These are phyloP conservation scores for Fukomys damarensis DNA, from an alignment of 2,113 vertebrate species.

Conservation along the genomic window DNA sequence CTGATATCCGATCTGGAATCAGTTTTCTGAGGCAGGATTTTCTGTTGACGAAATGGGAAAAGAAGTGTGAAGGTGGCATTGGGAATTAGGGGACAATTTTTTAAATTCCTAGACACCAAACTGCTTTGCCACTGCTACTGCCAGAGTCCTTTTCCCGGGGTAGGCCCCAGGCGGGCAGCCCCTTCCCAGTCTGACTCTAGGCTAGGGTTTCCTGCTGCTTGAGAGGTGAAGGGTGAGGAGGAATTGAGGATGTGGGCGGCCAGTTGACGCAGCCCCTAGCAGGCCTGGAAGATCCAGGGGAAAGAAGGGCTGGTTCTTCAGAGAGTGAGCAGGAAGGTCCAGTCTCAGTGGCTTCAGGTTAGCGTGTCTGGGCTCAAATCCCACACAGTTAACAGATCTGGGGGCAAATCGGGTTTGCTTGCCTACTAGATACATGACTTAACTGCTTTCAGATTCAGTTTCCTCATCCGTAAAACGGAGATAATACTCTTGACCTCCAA, in stretches of 20 bases:
- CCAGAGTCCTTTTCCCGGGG: neutral
- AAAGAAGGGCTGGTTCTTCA: neutral
- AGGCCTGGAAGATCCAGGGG: neutral
- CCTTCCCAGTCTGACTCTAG: neutral
- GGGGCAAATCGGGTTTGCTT: neutral
- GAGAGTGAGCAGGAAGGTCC: neutral
- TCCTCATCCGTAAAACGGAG: constrained; percentile 11
- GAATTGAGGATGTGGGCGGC: neutral
- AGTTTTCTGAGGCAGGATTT: neutral
- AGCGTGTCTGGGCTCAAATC: neutral
- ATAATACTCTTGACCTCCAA: neutral
- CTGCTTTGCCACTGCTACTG: neutral
- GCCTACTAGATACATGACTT: neutral
- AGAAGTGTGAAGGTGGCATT: neutral
- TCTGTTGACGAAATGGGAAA: constrained; percentile 15
- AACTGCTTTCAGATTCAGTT: neutral
- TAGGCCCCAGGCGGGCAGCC: neutral
- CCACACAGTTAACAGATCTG: neutral
- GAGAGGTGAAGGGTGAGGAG: neutral
- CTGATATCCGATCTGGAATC: neutral
- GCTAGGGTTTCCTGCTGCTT: neutral
- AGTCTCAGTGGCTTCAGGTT: neutral
- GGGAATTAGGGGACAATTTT: neutral
- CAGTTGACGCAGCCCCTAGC: neutral
- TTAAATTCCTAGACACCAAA: neutral